A percentile compares a stretch with the other conserved stretches of the same genome.
Evolutionary conservation across 2,797 vertebrate genomes (phyloP).

Genomic region (Sebastes kiyomatsui): DNA sequence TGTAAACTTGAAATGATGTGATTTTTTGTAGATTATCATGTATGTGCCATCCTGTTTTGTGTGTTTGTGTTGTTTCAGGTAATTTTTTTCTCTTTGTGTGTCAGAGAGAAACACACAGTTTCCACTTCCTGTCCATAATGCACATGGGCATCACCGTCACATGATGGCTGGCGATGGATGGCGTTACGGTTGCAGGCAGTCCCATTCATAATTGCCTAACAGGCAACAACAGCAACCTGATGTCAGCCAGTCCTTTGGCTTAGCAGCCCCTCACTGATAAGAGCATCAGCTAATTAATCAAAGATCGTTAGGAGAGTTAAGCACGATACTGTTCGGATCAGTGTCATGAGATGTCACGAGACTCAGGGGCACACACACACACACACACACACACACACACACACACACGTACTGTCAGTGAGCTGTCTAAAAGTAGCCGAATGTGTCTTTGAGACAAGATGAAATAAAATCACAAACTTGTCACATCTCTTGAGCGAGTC

Average conservation of each 20-base stretch:
- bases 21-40: not conserved
- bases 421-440: no score
- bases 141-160: not conserved
- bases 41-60: no score
- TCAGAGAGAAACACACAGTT: not conserved
- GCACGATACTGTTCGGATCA: not conserved
- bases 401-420: no score
- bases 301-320: not conserved
- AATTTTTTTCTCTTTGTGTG: not conserved
- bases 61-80: not conserved
- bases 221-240: not conserved
- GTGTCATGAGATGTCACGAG: not conserved
- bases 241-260: not conserved
- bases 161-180: not conserved
- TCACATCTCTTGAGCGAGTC: no score
- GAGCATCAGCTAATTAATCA: conserved; percentile 8
- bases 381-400: no score
- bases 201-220: not conserved
- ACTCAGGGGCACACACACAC: not conserved
- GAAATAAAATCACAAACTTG: no score
- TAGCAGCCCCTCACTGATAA: not conserved
- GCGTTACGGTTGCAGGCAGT: not conserved
- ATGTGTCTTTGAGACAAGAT: no score
- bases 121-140: not conserved
- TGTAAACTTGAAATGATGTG: not conserved